Base-by-base conservation (phyloP, 2,797 vertebrate species). In the Fistularia commersonii region DNA sequence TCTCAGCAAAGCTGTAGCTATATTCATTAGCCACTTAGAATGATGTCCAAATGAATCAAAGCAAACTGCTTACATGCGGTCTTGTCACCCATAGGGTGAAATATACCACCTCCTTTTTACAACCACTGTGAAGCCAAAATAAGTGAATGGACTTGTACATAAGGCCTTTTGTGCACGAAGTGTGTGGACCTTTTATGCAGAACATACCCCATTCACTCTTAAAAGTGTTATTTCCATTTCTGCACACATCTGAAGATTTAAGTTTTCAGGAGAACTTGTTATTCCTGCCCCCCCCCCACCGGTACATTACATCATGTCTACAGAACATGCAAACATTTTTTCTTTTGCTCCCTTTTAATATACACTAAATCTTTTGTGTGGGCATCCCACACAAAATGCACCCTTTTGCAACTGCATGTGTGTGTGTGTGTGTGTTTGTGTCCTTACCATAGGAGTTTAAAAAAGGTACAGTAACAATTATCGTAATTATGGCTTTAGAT, bases 401-500 rank as follows among this genome's bases (percentile, higher is more conserved):
- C 4, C 7, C n/a, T 33, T 56, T 12, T 32, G n/a, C n/a, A n/a
- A n/a, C 14, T 52, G 36, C 32, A 34, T 57, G 60, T 48, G 38
- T 15, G 52, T 1, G 34, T 15, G 14, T 38, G 62, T 42, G 40
- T 13, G 67, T 62, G 74, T 54, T 61, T 50, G 51, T 67, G 51
- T 71, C 52, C 41, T 69, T 77, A 77, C 75, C 74, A 64, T 56
- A 51, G 57, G 69, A 86, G 79, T 76, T 81, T n/a, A n/a, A 82
- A 79, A 77, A 80, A 52, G 71, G 75, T 80, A 80, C 73, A 76
- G 70, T 51, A 54, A 72, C 71, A 75, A 86, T 85, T 86, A 86
- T 57, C 69, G 77, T 79, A 84, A 84, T 86, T 84, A 87, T 82
- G 80, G 79, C 83, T 83, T 86, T 76, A 83, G 60, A 72, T 87